Evolutionary conservation across 2,113 vertebrate genomes (phyloP).

Genomic region (Balaeniceps rex): DNA sequence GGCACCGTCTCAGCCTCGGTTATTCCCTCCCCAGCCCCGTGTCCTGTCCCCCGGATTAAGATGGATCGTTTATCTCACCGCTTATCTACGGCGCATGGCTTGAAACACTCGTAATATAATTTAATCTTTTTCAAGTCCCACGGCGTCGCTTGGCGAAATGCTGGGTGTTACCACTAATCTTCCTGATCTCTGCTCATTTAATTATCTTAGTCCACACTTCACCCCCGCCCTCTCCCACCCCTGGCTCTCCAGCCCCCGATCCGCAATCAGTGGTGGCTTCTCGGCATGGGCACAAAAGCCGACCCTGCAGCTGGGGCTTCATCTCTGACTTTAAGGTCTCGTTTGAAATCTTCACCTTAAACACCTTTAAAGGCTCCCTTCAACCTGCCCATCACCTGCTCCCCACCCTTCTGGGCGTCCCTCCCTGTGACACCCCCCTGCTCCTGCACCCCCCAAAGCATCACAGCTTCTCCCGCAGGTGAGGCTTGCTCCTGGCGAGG

Average conservation of each 20-base stretch:
- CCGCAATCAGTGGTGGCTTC: background rate
- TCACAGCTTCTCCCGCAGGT: background rate
- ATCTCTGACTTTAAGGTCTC: background rate
- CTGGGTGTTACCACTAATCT: background rate
- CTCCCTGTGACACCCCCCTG: background rate
- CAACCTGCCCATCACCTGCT: background rate
- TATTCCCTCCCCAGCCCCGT: background rate
- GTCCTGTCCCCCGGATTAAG: background rate
- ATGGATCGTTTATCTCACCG: background rate
- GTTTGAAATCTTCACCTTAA: background rate
- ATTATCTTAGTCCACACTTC: background rate
- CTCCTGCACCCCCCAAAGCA: background rate
- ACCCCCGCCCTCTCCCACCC: background rate
- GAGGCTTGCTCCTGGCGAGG: background rate
- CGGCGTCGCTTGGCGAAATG: accelerated
- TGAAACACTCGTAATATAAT: background rate
- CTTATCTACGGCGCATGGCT: background rate
- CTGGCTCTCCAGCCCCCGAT: background rate
- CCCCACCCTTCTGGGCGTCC: background rate
- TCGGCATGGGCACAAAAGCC: background rate
- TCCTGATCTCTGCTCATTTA: background rate
- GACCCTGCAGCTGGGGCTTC: background rate
- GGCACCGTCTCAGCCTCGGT: accelerated
- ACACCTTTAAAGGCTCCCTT: background rate
- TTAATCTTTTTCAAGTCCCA: background rate